Evolutionary conservation across 92 coral and sea anemone species (phyloP), one percentile per base, ranked within the genome.

Genomic region (Porites divaricata): DNA sequence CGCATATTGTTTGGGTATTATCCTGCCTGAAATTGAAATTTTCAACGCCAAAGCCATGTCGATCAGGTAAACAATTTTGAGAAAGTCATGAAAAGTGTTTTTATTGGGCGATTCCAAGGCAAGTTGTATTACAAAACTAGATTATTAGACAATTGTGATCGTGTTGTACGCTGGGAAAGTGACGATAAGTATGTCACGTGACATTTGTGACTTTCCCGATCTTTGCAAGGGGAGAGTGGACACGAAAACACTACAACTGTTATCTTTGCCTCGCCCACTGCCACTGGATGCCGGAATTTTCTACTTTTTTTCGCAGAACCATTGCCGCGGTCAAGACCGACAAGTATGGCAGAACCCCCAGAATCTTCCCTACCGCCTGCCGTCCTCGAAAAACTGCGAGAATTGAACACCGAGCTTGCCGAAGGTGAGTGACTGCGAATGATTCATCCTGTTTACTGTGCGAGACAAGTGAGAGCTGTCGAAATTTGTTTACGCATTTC

Each of bases 321-420:
- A 15, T 61, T 84, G 77, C 92, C 81, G 86, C 91, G 86, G 84
- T 78, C 94, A 56, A 90, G 98, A 86, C 98, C 95, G 26, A 54
- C 78, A 78, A 94, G 98, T 83, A 94, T 94, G 98, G 92, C 98
- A 76, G 98, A 94, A 67, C 98, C 98, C 65, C 95, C 93, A 24
- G 98, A 97, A 76, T 91, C 99, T 24, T 94, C 97, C 78, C 78
- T 89, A 86, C 99, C 99, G 69, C 86, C 97, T n/a, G 86, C 75
- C 54, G 88, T 97, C 26, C 87, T 93, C 74, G 98, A 97, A 70
- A 95, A 97, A 75, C 93, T 97, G 24, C 95, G 96, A 63, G 99
- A 93, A 73, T 81, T 97, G 74, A 95, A 95, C 86, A 67, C 92
- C 48, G 99, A 97, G 88, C 87, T 97, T 21, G 95, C 98, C 77